A percentile compares a stretch with the other conserved stretches of the same genome.
Conservation (phyloP, 2,113 vertebrate genomes). For the Pygoscelis antarcticus region DNA sequence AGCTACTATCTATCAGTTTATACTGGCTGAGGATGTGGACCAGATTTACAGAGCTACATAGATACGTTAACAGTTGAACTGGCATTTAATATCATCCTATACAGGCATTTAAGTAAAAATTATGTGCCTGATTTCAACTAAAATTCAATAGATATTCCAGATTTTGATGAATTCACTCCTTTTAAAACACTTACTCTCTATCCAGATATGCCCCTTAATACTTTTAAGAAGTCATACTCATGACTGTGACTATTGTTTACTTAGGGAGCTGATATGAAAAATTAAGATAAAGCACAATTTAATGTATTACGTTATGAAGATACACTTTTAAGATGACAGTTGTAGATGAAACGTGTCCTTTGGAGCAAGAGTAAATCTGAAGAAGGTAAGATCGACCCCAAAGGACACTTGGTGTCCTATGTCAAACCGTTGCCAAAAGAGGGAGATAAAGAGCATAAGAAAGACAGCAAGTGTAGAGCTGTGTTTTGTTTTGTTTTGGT, state of each 20-base stretch:
- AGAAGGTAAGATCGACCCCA: background rate
- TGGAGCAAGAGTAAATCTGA: background rate
- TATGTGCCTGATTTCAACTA: background rate
- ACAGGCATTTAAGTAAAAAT: background rate
- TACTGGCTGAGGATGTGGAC: background rate
- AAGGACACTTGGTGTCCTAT: background rate
- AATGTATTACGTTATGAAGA: background rate
- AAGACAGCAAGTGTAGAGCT: background rate
- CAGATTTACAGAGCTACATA: background rate
- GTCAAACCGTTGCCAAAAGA: background rate
- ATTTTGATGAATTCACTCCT: background rate
- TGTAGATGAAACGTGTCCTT: background rate
- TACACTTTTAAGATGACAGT: background rate
- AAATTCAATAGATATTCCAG: background rate
- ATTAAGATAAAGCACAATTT: background rate
- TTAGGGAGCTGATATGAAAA: background rate
- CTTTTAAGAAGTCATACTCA: background rate
- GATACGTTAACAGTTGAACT: background rate
- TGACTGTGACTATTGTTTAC: background rate
- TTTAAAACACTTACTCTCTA: background rate
- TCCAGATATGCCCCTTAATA: background rate
- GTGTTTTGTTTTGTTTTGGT: background rate
- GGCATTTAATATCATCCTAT: background rate
- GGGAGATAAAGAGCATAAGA: background rate
- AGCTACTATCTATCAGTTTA: background rate